Base-by-base conservation (phyloP, 2,113 vertebrate genomes). In the Poeciliopsis turrubarensis region DNA sequence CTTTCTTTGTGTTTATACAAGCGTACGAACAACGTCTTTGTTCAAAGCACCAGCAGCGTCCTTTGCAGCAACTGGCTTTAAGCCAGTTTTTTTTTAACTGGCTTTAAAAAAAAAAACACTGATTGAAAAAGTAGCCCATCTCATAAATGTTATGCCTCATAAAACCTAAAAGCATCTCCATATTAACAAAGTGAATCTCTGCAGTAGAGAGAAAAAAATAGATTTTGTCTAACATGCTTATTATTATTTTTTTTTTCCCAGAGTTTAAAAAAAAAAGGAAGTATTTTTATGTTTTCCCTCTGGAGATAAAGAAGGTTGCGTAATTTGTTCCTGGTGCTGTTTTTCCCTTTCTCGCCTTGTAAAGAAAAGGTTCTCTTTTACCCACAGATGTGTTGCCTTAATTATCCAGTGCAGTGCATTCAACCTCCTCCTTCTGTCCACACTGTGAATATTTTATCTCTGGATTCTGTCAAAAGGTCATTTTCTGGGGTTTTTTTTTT, bases 331-430 rank as follows among this genome's bases (percentile, higher is more conserved):
- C 68, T 75, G 77, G 83, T 81, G 75, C 73, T 44, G 29, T 69
- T 60, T 67, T 75, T 37, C 68, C 73, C 71, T 51, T 32, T 44
- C 37, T 86, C 75, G 77, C 54, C 73, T 78, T 84, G 67, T 87
- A 87, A 70, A 78, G 71, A 81, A 82, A 77, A 66, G 70, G 65
- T 86, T 79, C 71, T 79, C 70, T 85, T 81, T 84, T 70, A 67
- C 73, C 75, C 85, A 78, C 77, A 84, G 76, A 88, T 86, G 68
- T 74, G 72, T 89, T 91, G 94, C 92, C 90, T 94, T 94, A 94
- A 93, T 86, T 67, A 74, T 83, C 83, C 69, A 1, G 76, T 73
- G 79, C 88, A 72, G 91, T 89, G 78, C 70, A 65, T 87, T 86
- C 69, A 62, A 19, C 44, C 15, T 22, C 22, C 47, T 22, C 47